These are phyloP conservation scores for Galendromus occidentalis DNA, from an alignment of 1,140 invertebrate species.

Conservation along the genomic window DNA sequence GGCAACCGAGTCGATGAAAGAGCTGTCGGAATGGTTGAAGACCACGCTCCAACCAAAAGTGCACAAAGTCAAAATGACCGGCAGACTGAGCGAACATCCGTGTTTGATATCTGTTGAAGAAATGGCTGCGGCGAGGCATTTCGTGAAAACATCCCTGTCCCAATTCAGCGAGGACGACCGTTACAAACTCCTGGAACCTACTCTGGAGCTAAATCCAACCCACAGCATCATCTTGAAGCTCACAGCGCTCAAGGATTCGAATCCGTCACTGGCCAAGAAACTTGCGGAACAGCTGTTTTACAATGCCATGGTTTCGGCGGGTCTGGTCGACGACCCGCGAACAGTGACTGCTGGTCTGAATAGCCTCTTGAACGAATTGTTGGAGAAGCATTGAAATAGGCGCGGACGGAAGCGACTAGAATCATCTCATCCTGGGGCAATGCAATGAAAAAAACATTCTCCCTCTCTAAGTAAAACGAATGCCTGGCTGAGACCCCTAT, in stretches of 20 bases:
- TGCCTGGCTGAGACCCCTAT: too few species aligned
- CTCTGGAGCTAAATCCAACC: constrained; percentile 77
- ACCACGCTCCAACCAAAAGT: constrained; percentile 51
- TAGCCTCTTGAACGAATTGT: constrained; percentile 54
- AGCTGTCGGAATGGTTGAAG: constrained; percentile 43
- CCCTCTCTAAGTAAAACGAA: too few species aligned
- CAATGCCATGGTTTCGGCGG: constrained; percentile 84
- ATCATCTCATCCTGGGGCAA: too few species aligned
- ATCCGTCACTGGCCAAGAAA: constrained; percentile 59
- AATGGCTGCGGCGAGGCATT: constrained; percentile 85
- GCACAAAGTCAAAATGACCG: constrained; percentile 55
- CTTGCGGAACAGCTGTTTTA: constrained; percentile 67
- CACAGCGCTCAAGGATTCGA: constrained; percentile 42
- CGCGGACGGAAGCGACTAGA: too few species aligned
- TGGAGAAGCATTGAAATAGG: constrained; percentile 37
- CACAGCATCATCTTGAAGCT: constrained; percentile 82
- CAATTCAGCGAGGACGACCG: constrained; percentile 62
- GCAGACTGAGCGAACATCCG: constrained; percentile 63
- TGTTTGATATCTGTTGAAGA: constrained; percentile 83
- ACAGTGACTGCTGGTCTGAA: constrained; percentile 63
- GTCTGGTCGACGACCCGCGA: constrained; percentile 76
- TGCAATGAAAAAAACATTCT: too few species aligned
- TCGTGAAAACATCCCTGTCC: constrained; percentile 68
- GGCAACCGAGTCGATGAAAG: constrained; percentile 23
- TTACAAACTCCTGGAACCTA: constrained; percentile 65